Base-by-base conservation (phyloP, 2,888 invertebrate species). In the Hydrotaea diabolus region DNA sequence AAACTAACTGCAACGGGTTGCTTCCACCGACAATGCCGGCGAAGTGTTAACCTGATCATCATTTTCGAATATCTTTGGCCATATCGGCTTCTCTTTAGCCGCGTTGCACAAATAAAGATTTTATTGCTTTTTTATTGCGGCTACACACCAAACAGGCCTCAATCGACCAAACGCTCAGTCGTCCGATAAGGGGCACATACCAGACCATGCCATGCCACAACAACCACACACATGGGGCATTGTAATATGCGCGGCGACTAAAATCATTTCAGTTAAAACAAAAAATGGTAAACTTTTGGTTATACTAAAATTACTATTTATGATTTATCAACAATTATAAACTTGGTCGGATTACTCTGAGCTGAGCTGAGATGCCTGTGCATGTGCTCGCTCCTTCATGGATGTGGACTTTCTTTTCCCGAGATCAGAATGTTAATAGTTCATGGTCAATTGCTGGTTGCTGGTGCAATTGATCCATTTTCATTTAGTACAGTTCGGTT, bases 361-460 rank as follows among this genome's bases (percentile, higher is more conserved):
- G 62, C n/a, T 19, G 39, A 2, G 43, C 15, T 17, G 19, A 2
- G 13, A 46, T 39, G 17, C 69, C 43, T 39, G 31, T 7, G 31
- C 31, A 31, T 31, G 31, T 7, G 31, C 31, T 31, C 31, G 31
- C 31, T 31, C 7, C 31, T 31, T 31, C 31, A 7, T 31, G 31
- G 3, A 31, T 31, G 31, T 17, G 8, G 69, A 69, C 69, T 69
- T 69, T 74, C 74, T 59, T 59, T 74, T 43, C 26, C 21, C 21
- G 5, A 19, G 46, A 69, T 39, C 39, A 43, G 17, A 43, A 74
- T 74, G 59, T 74, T 73, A 59, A 74, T 74, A 74, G 74, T 74
- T 74, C 59, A 74, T 74, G 74, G 74, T 74, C 74, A 74, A 74
- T 21, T 59, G 74, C 19, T 74, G 1, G 69, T 69, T 23, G 46